Base-by-base conservation (phyloP, 2,797 vertebrate genomes). In the Poecilia wingei region DNA sequence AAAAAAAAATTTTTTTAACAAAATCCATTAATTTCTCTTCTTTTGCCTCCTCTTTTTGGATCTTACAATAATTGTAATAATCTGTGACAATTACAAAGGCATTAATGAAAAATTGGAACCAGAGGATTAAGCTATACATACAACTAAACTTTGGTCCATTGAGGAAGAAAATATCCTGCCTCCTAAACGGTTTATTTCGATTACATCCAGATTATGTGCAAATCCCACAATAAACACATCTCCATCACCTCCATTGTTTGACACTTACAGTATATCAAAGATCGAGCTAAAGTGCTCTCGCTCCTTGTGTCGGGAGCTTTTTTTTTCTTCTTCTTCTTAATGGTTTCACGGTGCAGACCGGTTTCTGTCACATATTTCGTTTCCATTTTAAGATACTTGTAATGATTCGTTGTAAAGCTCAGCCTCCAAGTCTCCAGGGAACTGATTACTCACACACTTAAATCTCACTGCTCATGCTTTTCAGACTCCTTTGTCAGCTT, bases 341-440 rank as follows among this genome's bases (percentile, higher is more conserved):
- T 61, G 57, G 28, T 74, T 72, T 85, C 18, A 33, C 28, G 12
- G 25, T 39, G 25, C 9, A 10, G 13, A 25, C 41, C 49, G 43
- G 41, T n/a, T 78, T 28, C 77, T 78, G 28, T 59, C 77, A n/a
- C 43, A 47, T 53, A 41, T 74, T 51, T 73, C 72, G 66, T 83
- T 80, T 83, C 61, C 55, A 57, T 88, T 69, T 78, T 49, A 79
- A 76, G 68, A 72, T 61, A 14, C 36, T 81, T 22, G 25, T 75
- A 73, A 69, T 77, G 69, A 82, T 16, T 3, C 39, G 25, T 76
- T 49, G 51, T 68, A 68, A 64, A 81, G 77, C 41, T 39, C 36
- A 68, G 36, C 55, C 79, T 85, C 64, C 33, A 77, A 79, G 80
- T 83, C 79, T 82, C 28, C 82, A 70, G 36, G 47, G 79, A 73